Evolutionary conservation across 2,113 vertebrate species (phyloP).

Genomic region (Calypte anna): DNA sequence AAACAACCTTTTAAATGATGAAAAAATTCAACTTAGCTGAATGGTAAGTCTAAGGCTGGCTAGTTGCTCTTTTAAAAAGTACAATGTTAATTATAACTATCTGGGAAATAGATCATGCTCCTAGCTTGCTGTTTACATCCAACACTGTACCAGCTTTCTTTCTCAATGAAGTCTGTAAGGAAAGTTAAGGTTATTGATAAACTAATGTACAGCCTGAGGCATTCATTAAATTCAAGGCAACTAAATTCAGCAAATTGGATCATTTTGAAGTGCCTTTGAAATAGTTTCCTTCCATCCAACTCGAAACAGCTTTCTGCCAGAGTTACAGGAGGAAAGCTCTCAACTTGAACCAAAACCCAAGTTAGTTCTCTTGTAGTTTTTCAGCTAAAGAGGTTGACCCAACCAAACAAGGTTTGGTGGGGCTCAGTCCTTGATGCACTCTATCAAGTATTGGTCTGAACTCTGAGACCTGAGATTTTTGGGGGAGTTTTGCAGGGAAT

Average conservation of each 20-base stretch:
- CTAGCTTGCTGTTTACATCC: not conserved
- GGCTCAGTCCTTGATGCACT: not conserved
- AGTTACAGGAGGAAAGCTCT: not conserved
- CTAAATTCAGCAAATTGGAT: not conserved
- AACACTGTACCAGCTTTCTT: not conserved
- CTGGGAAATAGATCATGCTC: not conserved
- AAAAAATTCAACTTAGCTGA: not conserved
- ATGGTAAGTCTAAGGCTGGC: not conserved
- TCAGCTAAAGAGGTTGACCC: not conserved
- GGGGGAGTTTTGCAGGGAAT: slow-evolving; percentile 8
- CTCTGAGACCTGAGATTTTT: not conserved
- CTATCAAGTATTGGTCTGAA: not conserved
- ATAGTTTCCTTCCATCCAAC: slow-evolving; percentile 16
- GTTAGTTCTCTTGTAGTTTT: not conserved
- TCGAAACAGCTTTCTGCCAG: slow-evolving; percentile 24
- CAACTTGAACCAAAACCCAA: not conserved
- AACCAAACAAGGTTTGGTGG: not conserved
- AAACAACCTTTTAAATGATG: not conserved
- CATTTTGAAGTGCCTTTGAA: slow-evolving; percentile 62
- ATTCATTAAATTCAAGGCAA: not conserved
- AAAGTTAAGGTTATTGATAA: not conserved
- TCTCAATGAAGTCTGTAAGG: not conserved
- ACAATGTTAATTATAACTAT: not conserved
- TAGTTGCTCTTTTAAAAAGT: not conserved
- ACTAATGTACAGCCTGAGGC: not conserved